phyloP scores from a whole-genome alignment of 2,113 vertebrate genomes.

The Podiceps cristatus region DNA sequence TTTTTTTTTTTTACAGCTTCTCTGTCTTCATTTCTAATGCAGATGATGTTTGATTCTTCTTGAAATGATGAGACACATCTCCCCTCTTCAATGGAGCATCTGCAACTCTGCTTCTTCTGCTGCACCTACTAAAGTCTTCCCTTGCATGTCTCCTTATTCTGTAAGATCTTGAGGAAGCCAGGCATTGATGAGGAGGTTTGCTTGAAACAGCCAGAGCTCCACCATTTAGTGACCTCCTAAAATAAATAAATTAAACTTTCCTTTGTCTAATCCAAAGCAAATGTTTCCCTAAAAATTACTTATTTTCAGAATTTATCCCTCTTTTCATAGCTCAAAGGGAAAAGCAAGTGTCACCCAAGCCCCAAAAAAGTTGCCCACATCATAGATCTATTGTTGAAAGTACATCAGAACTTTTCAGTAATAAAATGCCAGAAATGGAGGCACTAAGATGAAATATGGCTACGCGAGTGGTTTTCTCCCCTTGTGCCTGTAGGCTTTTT shows the following conservation, averaged over 20 bases:
- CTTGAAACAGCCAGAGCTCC: background rate
- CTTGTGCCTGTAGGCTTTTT: background rate
- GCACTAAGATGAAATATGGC: background rate
- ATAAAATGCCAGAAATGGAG: background rate
- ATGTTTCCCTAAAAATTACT: background rate
- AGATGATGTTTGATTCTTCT: background rate
- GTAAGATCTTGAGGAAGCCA: background rate
- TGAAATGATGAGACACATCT: background rate
- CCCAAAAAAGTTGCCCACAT: background rate
- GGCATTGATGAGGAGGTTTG: background rate
- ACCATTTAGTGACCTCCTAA: background rate
- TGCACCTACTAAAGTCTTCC: background rate
- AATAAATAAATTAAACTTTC: background rate
- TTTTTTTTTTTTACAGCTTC: background rate
- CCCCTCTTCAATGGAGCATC: background rate
- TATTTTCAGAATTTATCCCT: background rate
- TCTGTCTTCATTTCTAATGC: background rate
- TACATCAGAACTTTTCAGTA: background rate
- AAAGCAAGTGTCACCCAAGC: background rate
- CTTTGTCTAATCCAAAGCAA: background rate
- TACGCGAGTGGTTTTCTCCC: background rate
- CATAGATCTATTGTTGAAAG: background rate
- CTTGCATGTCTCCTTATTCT: background rate
- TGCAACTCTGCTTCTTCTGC: background rate
- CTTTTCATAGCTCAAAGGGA: background rate